phyloP scores from a whole-genome alignment of 1,140 invertebrate genomes.

The Phocides pigmalion region DNA sequence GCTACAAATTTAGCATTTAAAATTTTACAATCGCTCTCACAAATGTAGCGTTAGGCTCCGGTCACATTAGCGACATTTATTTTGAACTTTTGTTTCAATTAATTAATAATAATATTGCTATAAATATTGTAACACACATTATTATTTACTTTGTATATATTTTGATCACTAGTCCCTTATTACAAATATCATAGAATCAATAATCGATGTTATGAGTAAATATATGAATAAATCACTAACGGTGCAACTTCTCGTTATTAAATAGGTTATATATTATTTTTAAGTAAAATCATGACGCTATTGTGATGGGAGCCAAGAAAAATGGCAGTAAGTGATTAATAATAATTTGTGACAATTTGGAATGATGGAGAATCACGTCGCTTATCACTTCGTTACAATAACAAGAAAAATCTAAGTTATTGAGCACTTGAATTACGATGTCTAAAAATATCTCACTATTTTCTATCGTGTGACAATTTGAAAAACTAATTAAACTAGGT shows the following conservation, averaged over 20 bases:
- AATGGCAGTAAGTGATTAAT: constrained; percentile 29
- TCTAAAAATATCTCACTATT: constrained; percentile 22
- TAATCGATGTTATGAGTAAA: constrained; percentile 5
- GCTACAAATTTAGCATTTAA: constrained; percentile 66
- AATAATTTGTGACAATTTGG: constrained; percentile 27
- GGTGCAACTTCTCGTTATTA: constrained; percentile 8
- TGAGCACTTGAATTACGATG: constrained; percentile 28
- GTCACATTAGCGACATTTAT: constrained; percentile 35
- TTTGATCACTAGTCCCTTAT: background rate
- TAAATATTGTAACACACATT: constrained; percentile 10
- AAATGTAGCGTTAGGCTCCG: constrained; percentile 54
- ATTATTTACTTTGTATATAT: constrained; percentile 3
- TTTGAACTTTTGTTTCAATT: constrained; percentile 27
- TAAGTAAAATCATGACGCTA: background rate
- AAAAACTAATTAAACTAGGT: constrained; percentile 14
- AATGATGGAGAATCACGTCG: constrained; percentile 24
- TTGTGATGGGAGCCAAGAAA: constrained; percentile 12
- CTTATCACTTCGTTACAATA: constrained; percentile 25
- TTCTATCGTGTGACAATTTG: constrained; percentile 26
- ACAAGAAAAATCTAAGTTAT: constrained; percentile 35
- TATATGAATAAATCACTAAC: constrained; percentile 9
- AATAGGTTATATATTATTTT: constrained; percentile 1
- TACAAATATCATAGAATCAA: background rate
- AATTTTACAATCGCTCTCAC: constrained; percentile 61
- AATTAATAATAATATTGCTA: constrained; percentile 15